Percentiles rank a stretch among this genome's conserved stretches.
Evolutionary conservation across 2,797 vertebrate species (phyloP).

Genomic region (Parauchenoglanis ngamensis): DNA sequence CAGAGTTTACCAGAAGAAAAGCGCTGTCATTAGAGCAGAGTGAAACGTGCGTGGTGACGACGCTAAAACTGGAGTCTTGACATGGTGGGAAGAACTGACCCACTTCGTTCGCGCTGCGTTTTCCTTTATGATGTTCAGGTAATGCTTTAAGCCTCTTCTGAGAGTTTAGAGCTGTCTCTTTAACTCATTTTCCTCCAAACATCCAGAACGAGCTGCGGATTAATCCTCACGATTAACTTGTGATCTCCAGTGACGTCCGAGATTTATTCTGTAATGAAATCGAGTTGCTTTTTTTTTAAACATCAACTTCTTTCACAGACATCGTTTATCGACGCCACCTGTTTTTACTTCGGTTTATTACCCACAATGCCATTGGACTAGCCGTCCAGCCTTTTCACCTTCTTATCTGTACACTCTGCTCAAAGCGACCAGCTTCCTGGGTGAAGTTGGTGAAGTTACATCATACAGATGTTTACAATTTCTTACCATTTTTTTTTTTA

Average conservation of each 20-base stretch:
- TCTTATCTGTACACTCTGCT: not conserved
- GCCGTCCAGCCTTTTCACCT: not conserved
- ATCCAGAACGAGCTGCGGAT: not conserved
- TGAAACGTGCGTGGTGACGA: too few species aligned
- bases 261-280: not conserved
- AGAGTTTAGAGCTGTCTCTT: not conserved
- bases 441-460: too few species aligned
- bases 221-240: not conserved
- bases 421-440: not conserved
- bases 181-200: not conserved
- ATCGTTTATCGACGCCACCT: not conserved
- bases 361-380: not conserved
- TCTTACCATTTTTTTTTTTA: too few species aligned
- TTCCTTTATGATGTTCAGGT: not conserved
- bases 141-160: not conserved
- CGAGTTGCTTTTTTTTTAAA: not conserved
- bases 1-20: not conserved
- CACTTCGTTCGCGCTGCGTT: not conserved
- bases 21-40: not conserved
- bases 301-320: not conserved
- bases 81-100: not conserved
- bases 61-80: not conserved
- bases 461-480: too few species aligned
- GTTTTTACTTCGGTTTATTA: not conserved
- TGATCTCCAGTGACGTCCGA: not conserved